Evolutionary conservation across 1,140 invertebrate species (phyloP), one percentile per base, ranked within the genome.

Genomic region (Anagrus nilaparvatae): DNA sequence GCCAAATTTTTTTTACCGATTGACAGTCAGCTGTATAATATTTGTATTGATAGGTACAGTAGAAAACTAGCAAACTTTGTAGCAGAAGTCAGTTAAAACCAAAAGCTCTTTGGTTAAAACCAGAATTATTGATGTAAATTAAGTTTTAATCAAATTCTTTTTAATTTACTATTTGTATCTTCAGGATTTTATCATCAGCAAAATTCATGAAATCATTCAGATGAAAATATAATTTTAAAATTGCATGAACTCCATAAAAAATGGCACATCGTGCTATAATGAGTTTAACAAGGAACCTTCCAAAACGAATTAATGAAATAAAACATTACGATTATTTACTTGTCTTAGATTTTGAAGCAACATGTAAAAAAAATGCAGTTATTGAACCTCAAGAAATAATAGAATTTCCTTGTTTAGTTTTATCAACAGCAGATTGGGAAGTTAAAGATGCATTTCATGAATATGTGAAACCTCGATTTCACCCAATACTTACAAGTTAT

Each of bases 281-380:
- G 23, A 42, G 40, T 24, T 37, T 46, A 32, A 40, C 44, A 1
- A 46, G 48, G 40, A 40, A 41, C 0, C 21, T 45, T 23, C 14
- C 33, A 6, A 47, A 37, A 23, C 21, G 23, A 21, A 21, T 10
- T 13, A 31, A 54, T 24, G 1, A 42, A n/a, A 28, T 27, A 0
- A 59, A 65, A 36, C 28, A 38, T 3, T 76, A 71, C 45, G 58
- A 73, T 37, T 72, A 75, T 53, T 63, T 78, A 43, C 55, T 78
- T 3, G 63, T 78, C 5, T 44, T 78, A 5, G 77, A 79, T 54
- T 78, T 79, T 55, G 77, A 79, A 54, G 75, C 75, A 23, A 79
- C 77, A 0, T 79, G 76, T 56, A 59, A 71, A 5, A 47, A 54
- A 18, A 5, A 46, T 14, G 13, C 27, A 3, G 28, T 43, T 6